Evolutionary conservation across 2,113 vertebrate species (phyloP).

Genomic region (Hymenochirus boettgeri): DNA sequence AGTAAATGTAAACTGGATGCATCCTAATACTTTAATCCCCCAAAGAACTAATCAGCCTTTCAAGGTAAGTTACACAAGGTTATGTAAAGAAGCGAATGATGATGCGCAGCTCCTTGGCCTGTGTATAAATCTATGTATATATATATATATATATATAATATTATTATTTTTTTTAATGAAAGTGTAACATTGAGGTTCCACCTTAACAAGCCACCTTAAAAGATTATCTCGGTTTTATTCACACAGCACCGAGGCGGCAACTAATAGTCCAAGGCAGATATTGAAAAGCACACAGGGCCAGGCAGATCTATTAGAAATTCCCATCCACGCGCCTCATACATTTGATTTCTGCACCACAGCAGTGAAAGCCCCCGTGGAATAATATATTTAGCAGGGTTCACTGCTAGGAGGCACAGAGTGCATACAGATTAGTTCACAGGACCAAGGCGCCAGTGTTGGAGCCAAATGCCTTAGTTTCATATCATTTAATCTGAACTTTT

Average conservation of each 20-base stretch:
- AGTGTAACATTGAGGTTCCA: constrained; percentile 82
- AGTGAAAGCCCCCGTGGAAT: constrained; percentile 98
- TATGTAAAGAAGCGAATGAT: constrained; percentile 46
- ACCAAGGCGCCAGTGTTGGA: constrained; percentile 78
- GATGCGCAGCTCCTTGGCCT: too few relatives aligned
- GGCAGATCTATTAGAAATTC: constrained; percentile 99
- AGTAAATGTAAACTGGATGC: constrained; percentile 50
- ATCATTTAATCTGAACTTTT: constrained; percentile 84
- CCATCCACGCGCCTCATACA: constrained; percentile 99
- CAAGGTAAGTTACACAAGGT: constrained; percentile 49
- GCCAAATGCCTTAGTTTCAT: constrained; percentile 86
- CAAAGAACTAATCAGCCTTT: constrained; percentile 52
- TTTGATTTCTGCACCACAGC: constrained; percentile 99
- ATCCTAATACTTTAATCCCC: constrained; percentile 57
- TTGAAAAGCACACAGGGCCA: constrained; percentile 97
- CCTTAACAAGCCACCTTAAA: constrained; percentile 99
- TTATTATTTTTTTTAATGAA: constrained; percentile 67
- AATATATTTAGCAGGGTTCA: constrained; percentile 99
- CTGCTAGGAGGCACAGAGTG: constrained; percentile 94
- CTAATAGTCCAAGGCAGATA: constrained; percentile 99
- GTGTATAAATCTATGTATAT: background rate
- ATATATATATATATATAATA: background rate
- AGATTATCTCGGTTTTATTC: constrained; percentile 99
- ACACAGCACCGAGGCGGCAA: constrained; percentile 98
- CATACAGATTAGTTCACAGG: constrained; percentile 98